Conservation (phyloP, 1,140 invertebrate species). For the Drosophila parvula region DNA sequence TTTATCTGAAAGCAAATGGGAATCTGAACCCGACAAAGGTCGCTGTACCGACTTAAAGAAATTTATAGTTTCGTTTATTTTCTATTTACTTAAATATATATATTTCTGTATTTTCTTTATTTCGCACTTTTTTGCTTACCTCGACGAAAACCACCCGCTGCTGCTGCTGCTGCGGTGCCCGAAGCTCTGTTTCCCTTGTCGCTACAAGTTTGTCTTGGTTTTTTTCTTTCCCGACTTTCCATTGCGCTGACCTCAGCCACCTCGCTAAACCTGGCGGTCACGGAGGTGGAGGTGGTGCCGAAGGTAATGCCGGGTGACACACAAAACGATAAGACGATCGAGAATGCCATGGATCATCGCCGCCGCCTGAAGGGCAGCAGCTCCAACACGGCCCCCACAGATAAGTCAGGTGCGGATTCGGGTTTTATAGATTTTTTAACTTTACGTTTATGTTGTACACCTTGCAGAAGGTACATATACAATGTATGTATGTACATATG, state of each 20-base stretch:
- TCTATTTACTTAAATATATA: background rate
- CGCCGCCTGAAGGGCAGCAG: slow-evolving; percentile 32
- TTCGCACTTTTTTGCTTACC: slow-evolving; percentile 31
- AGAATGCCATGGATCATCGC: slow-evolving; percentile 22
- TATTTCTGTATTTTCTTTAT: background rate
- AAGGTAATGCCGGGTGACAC: slow-evolving; percentile 28
- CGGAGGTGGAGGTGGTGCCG: background rate
- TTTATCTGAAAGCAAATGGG: slow-evolving; percentile 9
- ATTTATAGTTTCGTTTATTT: background rate
- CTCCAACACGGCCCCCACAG: slow-evolving; percentile 8
- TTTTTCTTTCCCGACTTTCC: background rate
- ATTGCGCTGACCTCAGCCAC: slow-evolving; percentile 39
- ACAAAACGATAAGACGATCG: slow-evolving; percentile 34
- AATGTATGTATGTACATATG: too few species aligned
- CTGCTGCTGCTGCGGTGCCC: background rate
- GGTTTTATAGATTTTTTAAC: background rate
- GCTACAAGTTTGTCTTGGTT: slow-evolving; percentile 18
- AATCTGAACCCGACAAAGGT: slow-evolving; percentile 26
- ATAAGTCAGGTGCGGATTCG: slow-evolving; percentile 11
- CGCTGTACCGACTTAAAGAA: slow-evolving; percentile 9
- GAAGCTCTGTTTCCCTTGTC: slow-evolving; percentile 37
- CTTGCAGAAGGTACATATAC: too few species aligned
- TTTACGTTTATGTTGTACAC: background rate
- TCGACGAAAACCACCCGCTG: slow-evolving; percentile 36
- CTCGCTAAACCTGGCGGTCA: background rate